These are phyloP conservation scores for Potorous gilbertii DNA, from an alignment of 2,797 vertebrate genomes.

Conservation along the genomic window DNA sequence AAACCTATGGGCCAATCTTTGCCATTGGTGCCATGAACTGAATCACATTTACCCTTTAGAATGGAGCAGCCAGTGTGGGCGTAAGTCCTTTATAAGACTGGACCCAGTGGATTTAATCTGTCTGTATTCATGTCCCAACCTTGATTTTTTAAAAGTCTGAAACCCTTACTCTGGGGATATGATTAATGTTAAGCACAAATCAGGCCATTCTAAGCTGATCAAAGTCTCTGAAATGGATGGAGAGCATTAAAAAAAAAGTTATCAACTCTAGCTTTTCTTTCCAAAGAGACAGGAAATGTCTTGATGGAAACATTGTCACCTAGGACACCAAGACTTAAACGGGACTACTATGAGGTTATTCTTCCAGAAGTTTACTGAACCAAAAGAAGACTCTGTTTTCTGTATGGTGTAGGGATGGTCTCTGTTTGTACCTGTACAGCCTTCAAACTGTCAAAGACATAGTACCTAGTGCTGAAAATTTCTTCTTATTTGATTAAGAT, in stretches of 20 bases:
- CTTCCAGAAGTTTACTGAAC: neutral
- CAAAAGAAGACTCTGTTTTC: neutral
- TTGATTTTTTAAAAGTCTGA: neutral
- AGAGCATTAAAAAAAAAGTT: neutral
- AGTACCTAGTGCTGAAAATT: neutral
- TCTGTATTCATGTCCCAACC: neutral
- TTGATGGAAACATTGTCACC: neutral
- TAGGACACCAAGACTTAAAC: neutral
- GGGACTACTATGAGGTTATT: neutral
- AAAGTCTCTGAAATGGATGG: neutral
- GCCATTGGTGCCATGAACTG: neutral
- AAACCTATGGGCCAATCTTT: neutral
- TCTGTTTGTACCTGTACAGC: neutral
- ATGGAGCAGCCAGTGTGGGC: accelerated
- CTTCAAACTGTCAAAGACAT: neutral
- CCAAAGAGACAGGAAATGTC: neutral
- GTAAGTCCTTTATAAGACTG: neutral
- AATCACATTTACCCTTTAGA: neutral
- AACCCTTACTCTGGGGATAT: neutral
- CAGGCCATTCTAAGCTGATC: neutral
- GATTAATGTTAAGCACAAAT: neutral
- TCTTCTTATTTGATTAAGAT: neutral
- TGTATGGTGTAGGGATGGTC: neutral
- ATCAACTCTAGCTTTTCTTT: neutral
- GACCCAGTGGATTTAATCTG: neutral